Evolutionary conservation across 1,140 invertebrate genomes (phyloP).

Genomic region (Brachystomella parvula): DNA sequence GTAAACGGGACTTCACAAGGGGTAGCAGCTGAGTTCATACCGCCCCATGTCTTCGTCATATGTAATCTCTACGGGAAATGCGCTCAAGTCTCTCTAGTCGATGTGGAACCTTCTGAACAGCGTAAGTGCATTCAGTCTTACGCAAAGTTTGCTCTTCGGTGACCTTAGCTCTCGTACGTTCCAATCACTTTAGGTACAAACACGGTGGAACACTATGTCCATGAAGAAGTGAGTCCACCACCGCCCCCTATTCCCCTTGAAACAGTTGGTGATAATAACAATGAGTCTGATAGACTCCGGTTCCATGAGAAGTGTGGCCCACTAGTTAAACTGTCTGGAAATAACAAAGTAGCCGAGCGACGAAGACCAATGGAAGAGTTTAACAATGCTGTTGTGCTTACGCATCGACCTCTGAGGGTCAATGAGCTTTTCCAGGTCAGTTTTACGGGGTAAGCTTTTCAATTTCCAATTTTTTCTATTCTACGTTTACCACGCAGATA

Average conservation of each 20-base stretch:
- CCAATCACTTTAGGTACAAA: slow-evolving; percentile 26
- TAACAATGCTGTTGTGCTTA: slow-evolving; percentile 64
- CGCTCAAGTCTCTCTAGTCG: slow-evolving; percentile 62
- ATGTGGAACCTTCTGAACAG: slow-evolving; percentile 34
- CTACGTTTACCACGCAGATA: slow-evolving; percentile 50
- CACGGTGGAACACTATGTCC: slow-evolving; percentile 30
- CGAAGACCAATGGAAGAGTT: slow-evolving; percentile 55
- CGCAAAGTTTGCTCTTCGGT: slow-evolving; percentile 1
- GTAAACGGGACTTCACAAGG: slow-evolving; percentile 83
- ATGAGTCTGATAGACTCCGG: slow-evolving; percentile 56
- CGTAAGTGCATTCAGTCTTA: slow-evolving; percentile 17
- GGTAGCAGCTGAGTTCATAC: slow-evolving; percentile 67
- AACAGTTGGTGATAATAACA: slow-evolving; percentile 27
- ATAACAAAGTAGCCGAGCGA: slow-evolving; percentile 75
- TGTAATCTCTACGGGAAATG: slow-evolving; percentile 89
- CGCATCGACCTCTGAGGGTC: slow-evolving; percentile 71
- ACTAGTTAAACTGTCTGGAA: slow-evolving; percentile 76
- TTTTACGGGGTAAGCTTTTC: no score
- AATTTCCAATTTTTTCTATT: no score
- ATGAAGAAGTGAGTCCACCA: slow-evolving; percentile 19
- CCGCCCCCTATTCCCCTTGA: neutral
- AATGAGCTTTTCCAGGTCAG: slow-evolving; percentile 86
- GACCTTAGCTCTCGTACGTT: no score
- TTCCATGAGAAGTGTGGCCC: slow-evolving; percentile 84
- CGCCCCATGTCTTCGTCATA: slow-evolving; percentile 68